Percentiles rank a stretch among this genome's conserved stretches.
Evolutionary conservation across 1,140 invertebrate genomes (phyloP).

Genomic region (Bombyx mori): ASM3026992v2 NC_085124.1:11081001-11081500

Average conservation of each 20-base stretch:
- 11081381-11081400: slow-evolving; percentile 38
- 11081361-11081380: slow-evolving; percentile 42
- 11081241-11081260: slow-evolving; percentile 45
- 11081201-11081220: slow-evolving; percentile 19
- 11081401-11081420: slow-evolving; percentile 26
- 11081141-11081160: slow-evolving; percentile 34
- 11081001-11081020: slow-evolving; percentile 42
- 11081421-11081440: slow-evolving; percentile 32
- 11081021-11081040: slow-evolving; percentile 15
- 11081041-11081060: slow-evolving; percentile 16
- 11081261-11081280: slow-evolving; percentile 41
- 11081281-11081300: slow-evolving; percentile 21
- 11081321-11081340: slow-evolving; percentile 21
- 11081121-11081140: slow-evolving; percentile 46
- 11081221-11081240: slow-evolving; percentile 56
- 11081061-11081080: slow-evolving; percentile 20
- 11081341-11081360: slow-evolving; percentile 25
- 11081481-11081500: slow-evolving; percentile 22
- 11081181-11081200: slow-evolving; percentile 54
- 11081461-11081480: slow-evolving; percentile 48
- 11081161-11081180: slow-evolving; percentile 60
- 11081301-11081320: slow-evolving; percentile 17
- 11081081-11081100: slow-evolving; percentile 49
- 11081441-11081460: slow-evolving; percentile 53
- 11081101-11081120: slow-evolving; percentile 49